phyloP scores from a whole-genome alignment of 2,797 vertebrate species.

The Kryptopterus vitreolus region DNA sequence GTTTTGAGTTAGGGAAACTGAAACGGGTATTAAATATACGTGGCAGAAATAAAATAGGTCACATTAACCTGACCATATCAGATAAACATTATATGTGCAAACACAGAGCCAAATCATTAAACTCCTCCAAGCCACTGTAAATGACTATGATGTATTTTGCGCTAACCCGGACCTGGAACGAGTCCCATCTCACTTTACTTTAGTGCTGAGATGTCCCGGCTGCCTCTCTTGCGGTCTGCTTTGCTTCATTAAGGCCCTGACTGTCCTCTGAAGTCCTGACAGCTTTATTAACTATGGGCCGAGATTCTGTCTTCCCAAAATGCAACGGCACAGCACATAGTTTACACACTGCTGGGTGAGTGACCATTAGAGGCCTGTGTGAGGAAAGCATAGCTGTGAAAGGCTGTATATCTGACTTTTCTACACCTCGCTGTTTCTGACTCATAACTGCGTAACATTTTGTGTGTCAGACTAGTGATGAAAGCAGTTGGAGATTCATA shows the following conservation, averaged over 20 bases:
- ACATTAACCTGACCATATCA: constrained; percentile 12
- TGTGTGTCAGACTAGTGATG: constrained; percentile 39
- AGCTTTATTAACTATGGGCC: constrained; percentile 30
- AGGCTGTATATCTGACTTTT: constrained; percentile 63
- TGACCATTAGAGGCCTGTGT: constrained; percentile 55
- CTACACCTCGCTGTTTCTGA: constrained; percentile 54
- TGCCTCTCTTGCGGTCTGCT: constrained; percentile 36
- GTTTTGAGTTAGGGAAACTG: neutral
- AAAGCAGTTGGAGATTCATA: constrained; percentile 59
- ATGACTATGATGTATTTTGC: constrained; percentile 31
- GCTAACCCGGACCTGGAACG: constrained; percentile 1
- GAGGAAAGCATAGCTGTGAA: constrained; percentile 50
- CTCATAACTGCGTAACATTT: constrained; percentile 46
- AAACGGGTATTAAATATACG: constrained; percentile 5
- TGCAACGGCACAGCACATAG: constrained; percentile 45
- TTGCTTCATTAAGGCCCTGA: constrained; percentile 32
- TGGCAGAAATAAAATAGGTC: neutral
- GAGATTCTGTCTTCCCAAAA: constrained; percentile 22
- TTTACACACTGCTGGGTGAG: constrained; percentile 56
- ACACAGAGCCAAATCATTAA: constrained; percentile 6
- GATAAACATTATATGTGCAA: constrained; percentile 10
- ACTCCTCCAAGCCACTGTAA: constrained; percentile 24
- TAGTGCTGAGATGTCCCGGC: constrained; percentile 20
- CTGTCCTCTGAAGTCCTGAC: constrained; percentile 20
- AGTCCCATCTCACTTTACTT: constrained; percentile 35